Evolutionary conservation across 2,797 vertebrate species (phyloP), one percentile per base, ranked within the genome.

Genomic region (Xyrichtys novacula): DNA sequence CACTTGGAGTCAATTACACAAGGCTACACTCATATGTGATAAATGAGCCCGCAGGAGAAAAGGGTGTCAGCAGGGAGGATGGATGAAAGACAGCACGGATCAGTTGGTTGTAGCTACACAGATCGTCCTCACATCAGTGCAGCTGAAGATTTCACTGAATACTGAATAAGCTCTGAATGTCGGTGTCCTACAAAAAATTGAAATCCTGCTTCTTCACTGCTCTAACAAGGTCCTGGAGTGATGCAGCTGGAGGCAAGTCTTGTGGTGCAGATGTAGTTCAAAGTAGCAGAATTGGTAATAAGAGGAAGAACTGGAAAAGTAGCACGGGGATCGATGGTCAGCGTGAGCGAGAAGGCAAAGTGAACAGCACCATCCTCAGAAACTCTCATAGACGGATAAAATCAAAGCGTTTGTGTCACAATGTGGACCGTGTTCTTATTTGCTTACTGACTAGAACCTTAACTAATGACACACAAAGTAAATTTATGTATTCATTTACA

Each of bases 1-100:
- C 53, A 59, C 42, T 71, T 36, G 43, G 70, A 83, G 60, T 71
- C 80, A 62, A 64, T 81, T 84, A 78, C 49, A 61, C 57, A 43
- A 58, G 54, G 80, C 65, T 69, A 53, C 52, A 67, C 39, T 57
- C 54, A 47, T 72, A 70, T 67, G 73, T 78, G 63, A 78, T 74
- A 58, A 78, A 75, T 83, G 67, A 68, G 60, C 22, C 50, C 39
- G 47, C 16, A 55, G 77, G 61, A 59, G 2, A 55, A 76, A 74
- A 54, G 64, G 52, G 9, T 46, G 59, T 76, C 46, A 38, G 38
- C 0, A 3, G 19, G 50, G 78, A n/a, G 48, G 43, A 71, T 1
- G 25, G 46, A 57, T 71, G 59, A 73, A 71, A 71, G 50, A 26
- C 40, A 22, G 42, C 16, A 43, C 10, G 47, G 60, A 70, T 72